Conservation (phyloP, 1,140 invertebrate species). For the Contarinia nasturtii region DNA sequence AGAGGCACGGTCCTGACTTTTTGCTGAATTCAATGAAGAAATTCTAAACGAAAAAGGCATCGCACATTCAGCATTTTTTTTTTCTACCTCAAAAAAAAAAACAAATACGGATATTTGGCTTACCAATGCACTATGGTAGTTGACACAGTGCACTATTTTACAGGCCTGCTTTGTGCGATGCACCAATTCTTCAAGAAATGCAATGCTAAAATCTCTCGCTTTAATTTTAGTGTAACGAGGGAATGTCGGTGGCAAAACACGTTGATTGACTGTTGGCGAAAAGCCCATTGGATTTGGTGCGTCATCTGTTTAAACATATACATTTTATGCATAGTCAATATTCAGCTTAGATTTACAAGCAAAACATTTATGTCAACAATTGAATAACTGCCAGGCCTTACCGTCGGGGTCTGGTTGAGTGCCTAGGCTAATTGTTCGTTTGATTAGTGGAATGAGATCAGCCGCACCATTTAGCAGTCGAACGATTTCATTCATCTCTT, state of each 20-base stretch:
- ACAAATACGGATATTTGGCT: too few relatives aligned
- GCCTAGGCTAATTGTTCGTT: conserved; percentile 54
- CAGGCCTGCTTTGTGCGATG: conserved; percentile 61
- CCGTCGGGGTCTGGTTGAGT: conserved; percentile 49
- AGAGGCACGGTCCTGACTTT: conserved; percentile 69
- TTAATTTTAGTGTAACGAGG: conserved; percentile 90
- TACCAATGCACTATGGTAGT: conserved; percentile 70
- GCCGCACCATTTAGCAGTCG: conserved; percentile 41
- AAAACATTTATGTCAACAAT: conserved; percentile 1
- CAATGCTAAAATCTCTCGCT: conserved; percentile 56
- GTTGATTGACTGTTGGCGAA: conserved; percentile 87
- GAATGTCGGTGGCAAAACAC: conserved; percentile 90
- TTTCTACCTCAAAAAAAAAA: not conserved
- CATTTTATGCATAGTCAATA: conserved; percentile 1
- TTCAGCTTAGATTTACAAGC: not conserved
- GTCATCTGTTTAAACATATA: conserved; percentile 24
- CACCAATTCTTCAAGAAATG: conserved; percentile 69
- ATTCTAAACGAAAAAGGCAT: conserved; percentile 48
- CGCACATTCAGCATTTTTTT: not conserved
- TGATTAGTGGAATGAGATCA: conserved; percentile 63
- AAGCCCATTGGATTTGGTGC: conserved; percentile 61
- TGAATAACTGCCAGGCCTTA: conserved; percentile 25
- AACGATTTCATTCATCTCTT: conserved; percentile 43
- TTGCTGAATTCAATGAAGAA: conserved; percentile 86
- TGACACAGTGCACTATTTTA: conserved; percentile 57